Evolutionary conservation across 1,140 invertebrate genomes (phyloP).

Genomic region (Rhagoletis zephyria): DNA sequence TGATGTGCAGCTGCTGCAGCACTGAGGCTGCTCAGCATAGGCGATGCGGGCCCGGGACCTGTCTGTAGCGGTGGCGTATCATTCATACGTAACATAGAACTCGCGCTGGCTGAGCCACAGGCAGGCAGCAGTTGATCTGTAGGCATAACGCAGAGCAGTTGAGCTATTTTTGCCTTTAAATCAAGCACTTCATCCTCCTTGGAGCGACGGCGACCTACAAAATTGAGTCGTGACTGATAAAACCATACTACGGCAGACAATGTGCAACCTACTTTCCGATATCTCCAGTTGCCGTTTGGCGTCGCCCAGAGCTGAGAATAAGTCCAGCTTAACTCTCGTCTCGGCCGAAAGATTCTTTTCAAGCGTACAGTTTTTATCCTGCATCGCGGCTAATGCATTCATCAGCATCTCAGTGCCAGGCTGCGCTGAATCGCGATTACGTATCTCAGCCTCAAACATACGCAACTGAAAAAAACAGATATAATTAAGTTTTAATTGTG

Average conservation of each 20-base stretch:
- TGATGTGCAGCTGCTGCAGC: slow-evolving; percentile 58
- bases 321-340: slow-evolving; percentile 94
- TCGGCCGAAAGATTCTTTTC: slow-evolving; percentile 95
- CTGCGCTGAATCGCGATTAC: slow-evolving; percentile 80
- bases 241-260: background rate
- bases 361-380: slow-evolving; percentile 89
- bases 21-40: slow-evolving; percentile 67
- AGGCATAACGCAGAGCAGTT: slow-evolving; percentile 93
- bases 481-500: background rate
- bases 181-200: slow-evolving; percentile 93
- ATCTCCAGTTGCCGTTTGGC: slow-evolving; percentile 94
- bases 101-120: slow-evolving; percentile 66
- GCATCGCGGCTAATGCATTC: slow-evolving; percentile 84
- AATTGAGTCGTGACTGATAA: slow-evolving; percentile 54
- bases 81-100: slow-evolving; percentile 71
- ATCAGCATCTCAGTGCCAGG: slow-evolving; percentile 87
- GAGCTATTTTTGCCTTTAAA: slow-evolving; percentile 90
- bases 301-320: slow-evolving; percentile 95
- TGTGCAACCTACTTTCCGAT: slow-evolving; percentile 84
- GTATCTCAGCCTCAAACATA: slow-evolving; percentile 68
- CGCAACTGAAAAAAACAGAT: slow-evolving; percentile 55
- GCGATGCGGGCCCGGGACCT: slow-evolving; percentile 68
- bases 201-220: slow-evolving; percentile 81
- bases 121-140: slow-evolving; percentile 78
- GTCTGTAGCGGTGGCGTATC: slow-evolving; percentile 70